Base-by-base conservation (phyloP, 2,113 vertebrate genomes). In the Limnothrissa miodon region DNA sequence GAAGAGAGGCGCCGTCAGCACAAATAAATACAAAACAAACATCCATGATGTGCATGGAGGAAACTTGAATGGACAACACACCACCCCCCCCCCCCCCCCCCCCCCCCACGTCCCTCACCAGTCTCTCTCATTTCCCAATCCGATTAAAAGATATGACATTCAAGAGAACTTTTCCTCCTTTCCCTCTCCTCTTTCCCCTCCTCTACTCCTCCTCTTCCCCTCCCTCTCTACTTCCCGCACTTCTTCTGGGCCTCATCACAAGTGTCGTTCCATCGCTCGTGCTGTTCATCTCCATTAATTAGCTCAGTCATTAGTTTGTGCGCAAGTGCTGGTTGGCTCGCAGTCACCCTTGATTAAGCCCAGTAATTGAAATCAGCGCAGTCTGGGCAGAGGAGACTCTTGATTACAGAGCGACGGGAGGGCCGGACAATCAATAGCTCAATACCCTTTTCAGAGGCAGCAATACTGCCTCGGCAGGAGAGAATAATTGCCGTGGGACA, bases 281-380 rank as follows among this genome's bases (percentile, higher is more conserved):
- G 29, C 33, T 15, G 66, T 36, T 74, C 66, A 74, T 15, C 10
- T 36, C 66, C 66, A 36, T 33, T 36, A 74, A 74, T 74, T 74
- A 74, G 59, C 25, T 29, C n/a, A 9, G n/a, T 62, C 59, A 62
- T 62, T 62, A 62, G 66, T 15, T 36, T 33, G 9, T 39, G 66
- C 29, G 15, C 66, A 36, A 74, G 66, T 74, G 33, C 66, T 33
- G 4, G 66, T 74, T 15, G 13, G 29, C 29, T 74, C 10, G 66
- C 33, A 36, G 66, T 36, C 66, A 33, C 15, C 33, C 66, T 74
- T 74, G 66, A 74, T 74, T 74, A 74, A 39, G 25, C 25, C 13
- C 66, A 36, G 66, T 74, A 74, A 74, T 74, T 39, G 66, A 74
- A 74, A 74, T 39, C 66, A 74, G 66, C 17, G 29, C 29, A 74